These are phyloP conservation scores for Microchirus variegatus DNA, from an alignment of 2,797 vertebrate species.

Conservation along the genomic window DNA sequence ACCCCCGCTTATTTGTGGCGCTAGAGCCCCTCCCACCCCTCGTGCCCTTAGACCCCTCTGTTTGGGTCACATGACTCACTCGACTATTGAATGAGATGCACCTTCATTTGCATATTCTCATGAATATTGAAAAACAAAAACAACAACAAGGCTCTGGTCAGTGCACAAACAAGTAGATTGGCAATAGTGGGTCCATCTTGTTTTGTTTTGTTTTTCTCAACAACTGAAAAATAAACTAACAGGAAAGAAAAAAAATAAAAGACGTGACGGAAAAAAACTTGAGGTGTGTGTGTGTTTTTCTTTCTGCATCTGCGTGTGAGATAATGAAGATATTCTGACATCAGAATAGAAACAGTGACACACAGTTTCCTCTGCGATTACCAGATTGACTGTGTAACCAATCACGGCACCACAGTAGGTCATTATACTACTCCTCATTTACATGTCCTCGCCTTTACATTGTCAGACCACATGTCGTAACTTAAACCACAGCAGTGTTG, in stretches of 20 bases:
- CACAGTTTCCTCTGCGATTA: constrained; percentile 27
- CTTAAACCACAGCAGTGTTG: constrained; percentile 28
- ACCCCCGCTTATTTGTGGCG: constrained; percentile 43
- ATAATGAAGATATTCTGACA: constrained; percentile 26
- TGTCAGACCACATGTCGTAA: constrained; percentile 34
- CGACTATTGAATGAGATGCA: constrained; percentile 74
- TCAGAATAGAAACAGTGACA: constrained; percentile 34
- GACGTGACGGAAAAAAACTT: constrained; percentile 34
- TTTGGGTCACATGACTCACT: constrained; percentile 71
- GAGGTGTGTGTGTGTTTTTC: constrained; percentile 14
- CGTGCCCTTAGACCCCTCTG: constrained; percentile 72
- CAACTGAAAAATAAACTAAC: constrained; percentile 81
- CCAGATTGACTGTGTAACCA: constrained; percentile 46
- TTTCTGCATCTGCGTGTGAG: constrained; percentile 13
- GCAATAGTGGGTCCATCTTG: constrained; percentile 53
- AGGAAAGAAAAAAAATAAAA: constrained; percentile 42
- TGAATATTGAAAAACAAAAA: constrained; percentile 59
- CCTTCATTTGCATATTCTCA: constrained; percentile 76
- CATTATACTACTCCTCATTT: constrained; percentile 55
- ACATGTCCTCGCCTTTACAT: constrained; percentile 46
- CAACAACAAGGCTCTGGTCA: constrained; percentile 25
- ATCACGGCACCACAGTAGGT: constrained; percentile 53
- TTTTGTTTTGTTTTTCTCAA: constrained; percentile 73
- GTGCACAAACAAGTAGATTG: constrained; percentile 47
- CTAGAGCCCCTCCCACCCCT: constrained; percentile 52